Conservation (phyloP, 2,888 invertebrate genomes). For the Aproaerema taeniolella region DNA sequence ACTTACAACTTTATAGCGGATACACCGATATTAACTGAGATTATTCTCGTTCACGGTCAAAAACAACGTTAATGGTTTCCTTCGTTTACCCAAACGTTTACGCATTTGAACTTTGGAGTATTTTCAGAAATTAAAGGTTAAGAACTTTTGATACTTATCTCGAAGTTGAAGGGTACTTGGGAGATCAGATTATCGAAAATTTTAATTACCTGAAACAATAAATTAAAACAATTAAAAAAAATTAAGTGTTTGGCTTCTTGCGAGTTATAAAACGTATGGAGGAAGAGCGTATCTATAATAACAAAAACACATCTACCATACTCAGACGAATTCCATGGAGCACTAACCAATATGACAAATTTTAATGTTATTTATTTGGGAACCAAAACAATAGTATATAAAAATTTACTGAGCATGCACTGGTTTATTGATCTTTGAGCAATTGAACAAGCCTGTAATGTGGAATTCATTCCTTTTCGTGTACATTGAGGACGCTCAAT, state of each 20-base stretch:
- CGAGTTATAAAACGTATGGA: no score
- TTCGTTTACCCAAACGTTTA: constrained; percentile 11
- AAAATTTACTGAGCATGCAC: constrained; percentile 47
- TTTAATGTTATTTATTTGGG: not conserved
- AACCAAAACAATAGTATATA: constrained; percentile 45
- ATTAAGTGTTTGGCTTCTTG: no score
- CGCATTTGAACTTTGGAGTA: not conserved
- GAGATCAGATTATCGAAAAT: not conserved
- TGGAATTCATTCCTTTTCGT: no score
- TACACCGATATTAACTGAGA: constrained; percentile 24
- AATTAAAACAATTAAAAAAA: no score
- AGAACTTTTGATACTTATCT: not conserved
- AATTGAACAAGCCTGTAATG: constrained; percentile 31
- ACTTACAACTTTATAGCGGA: constrained; percentile 30
- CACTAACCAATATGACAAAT: no score
- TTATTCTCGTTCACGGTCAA: constrained; percentile 32
- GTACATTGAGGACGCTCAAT: no score
- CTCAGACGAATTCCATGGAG: no score
- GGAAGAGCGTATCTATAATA: no score
- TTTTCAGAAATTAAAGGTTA: not conserved
- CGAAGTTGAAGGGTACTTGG: not conserved
- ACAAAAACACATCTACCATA: no score
- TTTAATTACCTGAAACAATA: constrained; percentile 15
- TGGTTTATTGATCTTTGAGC: constrained; percentile 41
- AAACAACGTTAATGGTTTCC: constrained; percentile 14